Evolutionary conservation across 1,140 invertebrate species (phyloP).

Genomic region (Argopecten irradians): DNA sequence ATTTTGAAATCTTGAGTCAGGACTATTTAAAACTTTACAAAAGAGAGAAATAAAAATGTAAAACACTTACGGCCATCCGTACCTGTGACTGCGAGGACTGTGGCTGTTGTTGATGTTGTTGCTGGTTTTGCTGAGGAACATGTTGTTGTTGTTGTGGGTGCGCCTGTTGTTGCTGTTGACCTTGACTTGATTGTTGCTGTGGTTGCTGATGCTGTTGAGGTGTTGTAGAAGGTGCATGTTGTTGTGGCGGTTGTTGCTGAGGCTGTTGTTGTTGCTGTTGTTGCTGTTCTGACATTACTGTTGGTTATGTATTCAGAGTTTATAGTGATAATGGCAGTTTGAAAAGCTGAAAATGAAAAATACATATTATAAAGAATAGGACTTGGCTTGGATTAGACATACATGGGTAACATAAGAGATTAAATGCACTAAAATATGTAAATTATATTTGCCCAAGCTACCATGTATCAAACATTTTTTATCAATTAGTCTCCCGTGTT

Average conservation of each 20-base stretch:
- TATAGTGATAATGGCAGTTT: background rate
- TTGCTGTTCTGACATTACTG: background rate
- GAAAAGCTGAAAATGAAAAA: background rate
- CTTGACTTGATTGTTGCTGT: conserved; percentile 2
- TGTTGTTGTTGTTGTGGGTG: conserved; percentile 29
- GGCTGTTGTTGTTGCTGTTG: conserved; percentile 31
- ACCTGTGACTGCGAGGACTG: conserved; percentile 18
- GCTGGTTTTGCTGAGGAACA: background rate
- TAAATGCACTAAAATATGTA: too few relatives aligned
- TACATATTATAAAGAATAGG: background rate
- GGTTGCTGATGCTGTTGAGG: background rate
- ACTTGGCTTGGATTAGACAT: too few relatives aligned
- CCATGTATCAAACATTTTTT: too few relatives aligned
- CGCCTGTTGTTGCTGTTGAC: conserved; percentile 29
- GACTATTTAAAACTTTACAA: too few relatives aligned
- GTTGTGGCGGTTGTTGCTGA: background rate
- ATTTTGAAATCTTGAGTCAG: too few relatives aligned
- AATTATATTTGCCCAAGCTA: too few relatives aligned
- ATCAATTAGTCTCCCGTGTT: too few relatives aligned
- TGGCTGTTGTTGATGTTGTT: conserved; percentile 20
- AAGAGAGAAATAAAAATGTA: background rate
- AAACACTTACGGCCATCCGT: background rate
- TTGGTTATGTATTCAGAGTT: background rate
- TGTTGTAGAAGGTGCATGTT: background rate
- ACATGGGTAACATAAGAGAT: too few relatives aligned